phyloP scores from a whole-genome alignment of 2,113 vertebrate genomes.

The Cyphomyrus discorhynchus region DNA sequence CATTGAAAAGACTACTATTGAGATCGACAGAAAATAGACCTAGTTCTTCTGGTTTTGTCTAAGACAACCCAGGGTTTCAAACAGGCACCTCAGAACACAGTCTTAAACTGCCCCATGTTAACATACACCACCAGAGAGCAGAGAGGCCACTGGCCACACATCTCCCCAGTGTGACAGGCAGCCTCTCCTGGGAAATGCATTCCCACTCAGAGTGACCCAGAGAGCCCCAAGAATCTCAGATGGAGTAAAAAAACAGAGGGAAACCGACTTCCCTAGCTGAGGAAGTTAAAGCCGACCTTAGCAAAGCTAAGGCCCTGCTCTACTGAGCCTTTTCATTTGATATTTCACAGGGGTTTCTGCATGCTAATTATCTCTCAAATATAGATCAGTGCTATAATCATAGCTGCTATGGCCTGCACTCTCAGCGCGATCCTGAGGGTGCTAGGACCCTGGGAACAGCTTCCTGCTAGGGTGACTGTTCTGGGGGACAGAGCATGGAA shows the following conservation, averaged over 20 bases:
- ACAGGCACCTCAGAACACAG: neutral
- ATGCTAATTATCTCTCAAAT: neutral
- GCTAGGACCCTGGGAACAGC: neutral
- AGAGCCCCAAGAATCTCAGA: neutral
- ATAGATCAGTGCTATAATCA: conserved; percentile 4
- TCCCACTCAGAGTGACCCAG: neutral
- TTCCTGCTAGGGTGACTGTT: neutral
- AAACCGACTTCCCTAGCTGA: neutral
- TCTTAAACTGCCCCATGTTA: neutral
- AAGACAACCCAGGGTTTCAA: neutral
- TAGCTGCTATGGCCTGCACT: neutral
- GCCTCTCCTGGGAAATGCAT: neutral
- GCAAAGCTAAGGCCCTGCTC: neutral
- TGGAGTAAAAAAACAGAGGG: neutral
- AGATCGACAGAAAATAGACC: neutral
- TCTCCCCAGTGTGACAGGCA: neutral
- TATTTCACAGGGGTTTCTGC: neutral
- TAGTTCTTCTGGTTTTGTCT: too few relatives aligned
- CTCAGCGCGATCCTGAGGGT: neutral
- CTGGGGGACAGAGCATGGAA: neutral
- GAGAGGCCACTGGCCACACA: neutral
- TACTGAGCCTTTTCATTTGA: conserved; percentile 3
- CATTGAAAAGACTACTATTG: neutral
- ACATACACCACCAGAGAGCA: neutral
- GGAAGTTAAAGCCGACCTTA: neutral